These are phyloP conservation scores for Oncorhynchus mykiss DNA, from an alignment of 2,113 vertebrate genomes.

Conservation along the genomic window DNA sequence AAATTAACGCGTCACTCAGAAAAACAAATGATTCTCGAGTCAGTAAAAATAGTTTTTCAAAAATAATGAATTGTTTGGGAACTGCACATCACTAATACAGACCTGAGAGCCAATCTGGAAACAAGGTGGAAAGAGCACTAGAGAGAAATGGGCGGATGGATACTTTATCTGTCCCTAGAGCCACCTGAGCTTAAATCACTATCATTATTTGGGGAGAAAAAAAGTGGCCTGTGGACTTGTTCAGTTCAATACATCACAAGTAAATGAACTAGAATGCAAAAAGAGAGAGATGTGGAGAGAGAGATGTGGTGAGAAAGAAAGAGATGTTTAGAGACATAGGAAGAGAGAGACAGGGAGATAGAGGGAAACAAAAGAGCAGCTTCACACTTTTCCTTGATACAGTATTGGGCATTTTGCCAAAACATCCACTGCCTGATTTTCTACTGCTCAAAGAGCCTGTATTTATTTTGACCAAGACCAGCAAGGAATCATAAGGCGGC, in stretches of 20 bases:
- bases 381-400: conserved; percentile 9
- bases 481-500: conserved; percentile 22
- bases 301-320: background rate
- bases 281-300: background rate
- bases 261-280: conserved; percentile 23
- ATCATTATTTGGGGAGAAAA: background rate
- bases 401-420: conserved; percentile 36
- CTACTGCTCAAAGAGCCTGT: conserved; percentile 41
- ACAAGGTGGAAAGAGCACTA: background rate
- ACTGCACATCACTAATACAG: background rate
- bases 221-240: conserved; percentile 6
- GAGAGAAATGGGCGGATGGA: conserved; percentile 1
- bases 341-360: conserved; percentile 7
- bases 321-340: background rate
- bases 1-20: too few species aligned
- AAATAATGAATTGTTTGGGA: background rate
- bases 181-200: conserved; percentile 16
- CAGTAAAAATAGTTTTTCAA: background rate
- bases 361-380: background rate
- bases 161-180: background rate
- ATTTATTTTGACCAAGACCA: conserved; percentile 52
- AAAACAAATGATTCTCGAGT: too few species aligned
- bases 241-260: conserved; percentile 30
- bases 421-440: conserved; percentile 38
- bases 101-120: background rate